Evolutionary conservation across 1,140 invertebrate genomes (phyloP).

Genomic region (Drosophila bocqueti): DNA sequence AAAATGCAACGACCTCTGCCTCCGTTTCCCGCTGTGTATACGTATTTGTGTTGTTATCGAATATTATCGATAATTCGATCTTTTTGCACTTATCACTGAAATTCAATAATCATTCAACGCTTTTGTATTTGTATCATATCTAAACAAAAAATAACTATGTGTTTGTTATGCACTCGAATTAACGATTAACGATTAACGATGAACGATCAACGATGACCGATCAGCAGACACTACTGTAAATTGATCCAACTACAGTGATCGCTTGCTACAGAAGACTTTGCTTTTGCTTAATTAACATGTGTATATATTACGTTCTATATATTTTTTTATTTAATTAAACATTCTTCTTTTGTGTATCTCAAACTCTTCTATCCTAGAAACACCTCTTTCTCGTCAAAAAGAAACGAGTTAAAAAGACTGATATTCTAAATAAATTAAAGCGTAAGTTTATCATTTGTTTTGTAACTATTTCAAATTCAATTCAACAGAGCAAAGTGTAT

Average conservation of each 20-base stretch:
- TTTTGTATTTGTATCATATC: conserved; percentile 25
- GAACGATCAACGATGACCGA: conserved; percentile 18
- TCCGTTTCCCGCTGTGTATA: conserved; percentile 47
- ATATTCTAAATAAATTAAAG: conserved; percentile 30
- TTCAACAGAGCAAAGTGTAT: not conserved
- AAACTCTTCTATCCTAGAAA: conserved; percentile 30
- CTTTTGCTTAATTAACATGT: conserved; percentile 2
- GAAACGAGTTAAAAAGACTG: conserved; percentile 37
- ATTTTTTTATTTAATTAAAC: conserved; percentile 18
- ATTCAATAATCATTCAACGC: conserved; percentile 21
- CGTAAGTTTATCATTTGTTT: conserved; percentile 29
- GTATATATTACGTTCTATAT: conserved; percentile 3
- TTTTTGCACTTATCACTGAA: conserved; percentile 25
- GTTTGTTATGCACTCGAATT: conserved; percentile 35
- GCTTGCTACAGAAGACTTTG: conserved; percentile 8
- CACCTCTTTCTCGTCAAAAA: conserved; percentile 24
- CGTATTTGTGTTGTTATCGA: conserved; percentile 47
- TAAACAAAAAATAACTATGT: not conserved
- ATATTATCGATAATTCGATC: conserved; percentile 36
- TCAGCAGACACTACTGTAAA: conserved; percentile 15
- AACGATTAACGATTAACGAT: conserved; percentile 5
- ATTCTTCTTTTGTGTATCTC: conserved; percentile 22
- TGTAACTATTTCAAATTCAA: conserved; percentile 14
- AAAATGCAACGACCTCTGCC: conserved; percentile 34
- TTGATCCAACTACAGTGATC: conserved; percentile 13